Base-by-base conservation (phyloP, 2,113 vertebrate genomes). In the Theristicus caerulescens region DNA sequence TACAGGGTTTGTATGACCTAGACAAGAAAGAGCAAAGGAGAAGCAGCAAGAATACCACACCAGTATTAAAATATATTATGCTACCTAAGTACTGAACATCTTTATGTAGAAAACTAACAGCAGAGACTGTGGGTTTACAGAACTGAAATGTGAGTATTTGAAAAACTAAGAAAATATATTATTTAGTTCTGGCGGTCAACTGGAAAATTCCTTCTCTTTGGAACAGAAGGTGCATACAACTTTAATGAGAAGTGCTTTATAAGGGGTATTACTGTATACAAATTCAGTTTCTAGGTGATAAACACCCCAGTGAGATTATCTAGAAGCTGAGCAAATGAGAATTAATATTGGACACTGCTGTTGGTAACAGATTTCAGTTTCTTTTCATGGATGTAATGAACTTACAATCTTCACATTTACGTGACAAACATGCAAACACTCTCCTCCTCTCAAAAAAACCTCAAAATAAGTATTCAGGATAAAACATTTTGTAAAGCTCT, bases 361-460 rank as follows among this genome's bases (percentile, higher is more conserved):
- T 38, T 93, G 36, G 38, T 76, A 89, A 85, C 20, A 96, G 61
- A 91, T 93, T 96, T 91, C 65, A 89, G 13, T 7, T 89, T 59
- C 32, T 89, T 95, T 84, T 91, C 65, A 82, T 47, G 38, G 26
- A n/a, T 62, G 3, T 26, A 84, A 70, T 84, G 49, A 89, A 82
- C 79, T 76, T 88, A 82, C 36, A 92, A 64, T 29, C 29, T 81
- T 78, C 12, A n/a, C 11, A 38, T 78, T 78, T 84, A 54, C 29
- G 32, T 70, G 65, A 72, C 55, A 95, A 90, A 76, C n/a, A 86
- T 52, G 5, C 29, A 88, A 82, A 88, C 12, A 36, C 5, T 51
- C 6, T 67, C 13, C 7, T 87, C 4, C 14, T 74, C 25, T 10
- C 6, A 42, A 6, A 58, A 66, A 67, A 72, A 1, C 0, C 6